Evolutionary conservation across 2,888 invertebrate species (phyloP), one percentile per base, ranked within the genome.

Genomic region (Dasypogon diadema): DNA sequence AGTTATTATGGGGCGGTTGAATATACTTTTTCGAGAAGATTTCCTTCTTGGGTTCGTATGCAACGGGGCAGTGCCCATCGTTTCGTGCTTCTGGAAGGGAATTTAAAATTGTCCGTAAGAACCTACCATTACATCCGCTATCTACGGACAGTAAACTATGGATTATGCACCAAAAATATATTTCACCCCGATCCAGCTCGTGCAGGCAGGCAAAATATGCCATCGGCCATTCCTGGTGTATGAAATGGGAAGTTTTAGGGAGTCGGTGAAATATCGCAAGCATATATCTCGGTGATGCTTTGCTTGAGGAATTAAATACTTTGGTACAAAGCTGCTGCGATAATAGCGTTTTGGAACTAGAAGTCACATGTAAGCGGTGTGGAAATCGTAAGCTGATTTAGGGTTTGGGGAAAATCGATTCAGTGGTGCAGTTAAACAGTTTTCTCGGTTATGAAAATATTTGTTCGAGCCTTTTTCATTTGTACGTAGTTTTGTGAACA

Each of bases 141-240:
- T 54, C 42, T 42, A n/a, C n/a, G n/a, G 42, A 42, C 12, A 12
- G 42, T 42, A 26, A 26, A 18, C 56, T 56, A 14, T 56, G 56
- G 56, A 56, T 56, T 56, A 56, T 56, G 56, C 30, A 56, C 30
- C 56, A 60, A 60, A 37, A 37, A 60, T 37, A 34, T 42, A 63
- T 22, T 63, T 34, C 12, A 58, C 22, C 8, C 18, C 30, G 30
- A 30, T 5, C 30, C 4, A 30, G 30, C 30, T 30, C 30, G 4
- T 30, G 8, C 30, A 30, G 8, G 30, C 3, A 8, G 30, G 8
- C 3, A 8, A 5, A 8, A 30, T 30, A 30, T 30, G 8, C 30
- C 30, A 30, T 30, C 30, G 30, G 30, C 30, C 30, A 30, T 3
- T 3, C 3, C 30, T n/a, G n/a, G n/a, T n/a, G n/a, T n/a, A n/a